These are phyloP conservation scores for Ophioderma brevispina DNA, from an alignment of 35 echinoderm and acorn worm species.

Conservation along the genomic window DNA sequence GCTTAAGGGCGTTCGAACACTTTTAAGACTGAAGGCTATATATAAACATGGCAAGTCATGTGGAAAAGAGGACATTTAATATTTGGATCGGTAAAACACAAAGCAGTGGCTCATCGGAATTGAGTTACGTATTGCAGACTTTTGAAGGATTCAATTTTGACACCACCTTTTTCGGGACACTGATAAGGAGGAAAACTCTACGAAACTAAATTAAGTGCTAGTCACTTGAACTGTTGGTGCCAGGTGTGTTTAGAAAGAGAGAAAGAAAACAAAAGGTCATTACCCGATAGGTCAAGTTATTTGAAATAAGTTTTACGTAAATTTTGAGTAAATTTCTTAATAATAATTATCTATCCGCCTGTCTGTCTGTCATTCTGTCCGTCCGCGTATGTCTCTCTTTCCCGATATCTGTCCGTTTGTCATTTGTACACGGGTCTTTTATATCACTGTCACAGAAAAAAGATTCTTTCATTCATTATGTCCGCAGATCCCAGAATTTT, in stretches of 20 bases:
- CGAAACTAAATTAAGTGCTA: neutral
- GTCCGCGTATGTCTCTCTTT: too few relatives aligned
- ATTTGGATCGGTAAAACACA: neutral
- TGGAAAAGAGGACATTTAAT: neutral
- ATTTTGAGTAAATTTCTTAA: too few relatives aligned
- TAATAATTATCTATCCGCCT: too few relatives aligned
- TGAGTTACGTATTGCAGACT: neutral
- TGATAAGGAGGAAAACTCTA: neutral
- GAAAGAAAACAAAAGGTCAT: neutral
- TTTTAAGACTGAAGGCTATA: neutral
- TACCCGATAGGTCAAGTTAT: neutral
- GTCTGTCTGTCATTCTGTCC: too few relatives aligned
- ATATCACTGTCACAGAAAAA: too few relatives aligned
- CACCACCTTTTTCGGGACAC: neutral
- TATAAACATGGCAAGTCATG: neutral
- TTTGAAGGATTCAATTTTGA: neutral
- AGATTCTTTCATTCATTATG: too few relatives aligned
- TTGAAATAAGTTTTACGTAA: too few relatives aligned
- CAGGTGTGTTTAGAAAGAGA: neutral
- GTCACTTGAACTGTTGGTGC: too few relatives aligned
- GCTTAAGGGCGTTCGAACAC: neutral
- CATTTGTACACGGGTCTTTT: too few relatives aligned
- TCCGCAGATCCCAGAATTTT: too few relatives aligned
- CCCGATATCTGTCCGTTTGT: too few relatives aligned
- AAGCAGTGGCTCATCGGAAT: neutral